phyloP scores from a whole-genome alignment of 1,140 invertebrate genomes.

The Nasonia vitripennis region DNA sequence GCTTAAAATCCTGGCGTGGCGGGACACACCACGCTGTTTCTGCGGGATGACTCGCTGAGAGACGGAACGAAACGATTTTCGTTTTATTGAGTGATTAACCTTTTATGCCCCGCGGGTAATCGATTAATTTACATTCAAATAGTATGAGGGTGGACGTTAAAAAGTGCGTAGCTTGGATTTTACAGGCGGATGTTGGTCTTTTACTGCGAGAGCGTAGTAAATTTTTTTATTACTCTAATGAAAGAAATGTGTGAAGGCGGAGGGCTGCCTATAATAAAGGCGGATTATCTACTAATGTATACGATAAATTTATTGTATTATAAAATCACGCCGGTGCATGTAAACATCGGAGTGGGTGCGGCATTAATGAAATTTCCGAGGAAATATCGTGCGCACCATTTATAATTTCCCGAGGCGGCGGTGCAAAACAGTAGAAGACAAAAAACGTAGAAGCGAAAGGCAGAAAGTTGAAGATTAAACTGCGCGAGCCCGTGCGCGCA shows the following conservation, averaged over 20 bases:
- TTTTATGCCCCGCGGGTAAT: neutral
- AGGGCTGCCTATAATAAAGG: too few relatives aligned
- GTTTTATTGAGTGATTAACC: too few relatives aligned
- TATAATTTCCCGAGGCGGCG: neutral
- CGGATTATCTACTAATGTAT: too few relatives aligned
- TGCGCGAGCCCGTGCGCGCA: neutral
- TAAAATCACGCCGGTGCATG: too few relatives aligned
- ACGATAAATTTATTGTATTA: too few relatives aligned
- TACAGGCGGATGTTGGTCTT: too few relatives aligned
- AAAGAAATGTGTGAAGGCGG: too few relatives aligned
- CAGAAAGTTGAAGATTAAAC: conserved; percentile 49
- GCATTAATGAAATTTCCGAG: too few relatives aligned
- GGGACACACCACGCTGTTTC: neutral
- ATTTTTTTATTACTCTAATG: too few relatives aligned
- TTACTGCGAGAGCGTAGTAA: too few relatives aligned
- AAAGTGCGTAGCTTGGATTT: neutral
- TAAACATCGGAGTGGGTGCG: too few relatives aligned
- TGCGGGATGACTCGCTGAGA: conserved; percentile 1
- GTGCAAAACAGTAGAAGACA: neutral
- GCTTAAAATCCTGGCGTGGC: conserved; percentile 23
- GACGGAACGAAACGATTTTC: neutral
- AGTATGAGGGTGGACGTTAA: neutral
- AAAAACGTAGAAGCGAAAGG: conserved; percentile 5
- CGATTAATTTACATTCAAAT: neutral
- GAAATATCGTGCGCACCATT: too few relatives aligned